Base-by-base conservation (phyloP, 2,888 invertebrate genomes). In the Microchrysa polita region DNA sequence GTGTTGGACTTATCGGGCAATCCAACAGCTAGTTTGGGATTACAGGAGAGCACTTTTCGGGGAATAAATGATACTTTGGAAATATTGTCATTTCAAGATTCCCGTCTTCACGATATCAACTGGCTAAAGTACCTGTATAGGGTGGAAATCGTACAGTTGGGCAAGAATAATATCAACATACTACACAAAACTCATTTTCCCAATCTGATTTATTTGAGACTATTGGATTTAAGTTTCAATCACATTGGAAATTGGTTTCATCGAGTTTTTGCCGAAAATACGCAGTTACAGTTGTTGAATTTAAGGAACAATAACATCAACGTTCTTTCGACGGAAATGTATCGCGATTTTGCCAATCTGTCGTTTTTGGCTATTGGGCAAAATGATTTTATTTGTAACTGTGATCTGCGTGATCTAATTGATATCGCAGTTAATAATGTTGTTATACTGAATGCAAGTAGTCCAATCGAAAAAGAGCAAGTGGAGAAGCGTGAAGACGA, bases 381-480 rank as follows among this genome's bases (percentile, higher is more conserved):
- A 0, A 92, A 91, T 78, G 86, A 86, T 7, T 86, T 90, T 20
- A 82, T 89, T 0, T 91, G 91, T 78, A 88, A 87, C 69, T 90
- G 90, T 74, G 81, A 86, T 2, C 80, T 87, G 0, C 85, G 87
- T 73, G 86, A 88, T n/a, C 81, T 90, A 9, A 84, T 87, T 44
- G 86, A 88, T 48, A 77, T 82, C 20, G 82, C 82, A 0, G 77
- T 80, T 5, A 76, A 75, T 0, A 84, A 84, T 75, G 75, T 69
- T 40, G 40, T n/a, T 20, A 9, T 65, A 20, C 1, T 65, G 9
- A 65, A 65, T 40, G 14, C 55, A 1, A 61, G 34, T 10, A 1
- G 34, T n/a, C 5, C 9, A 1, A 14, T 44, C 1, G 65, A 65
- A 22, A 22, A 44, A 1, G 48, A 65, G 48, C 5, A 42, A 5